phyloP scores from a whole-genome alignment of 2,797 vertebrate genomes.

The Coregonus sp. region DNA sequence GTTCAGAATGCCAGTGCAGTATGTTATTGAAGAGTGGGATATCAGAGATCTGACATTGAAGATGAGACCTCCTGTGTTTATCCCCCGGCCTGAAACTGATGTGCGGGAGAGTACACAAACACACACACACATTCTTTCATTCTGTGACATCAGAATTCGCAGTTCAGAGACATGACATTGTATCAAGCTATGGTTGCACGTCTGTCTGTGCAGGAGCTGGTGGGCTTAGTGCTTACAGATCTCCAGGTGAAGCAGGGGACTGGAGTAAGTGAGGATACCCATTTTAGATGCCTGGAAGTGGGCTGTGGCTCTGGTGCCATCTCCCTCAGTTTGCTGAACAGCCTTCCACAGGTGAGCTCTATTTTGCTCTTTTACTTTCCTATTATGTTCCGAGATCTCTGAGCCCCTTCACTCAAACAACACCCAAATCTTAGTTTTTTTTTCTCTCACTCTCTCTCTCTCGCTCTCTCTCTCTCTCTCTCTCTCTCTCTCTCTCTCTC shows the following conservation, averaged over 20 bases:
- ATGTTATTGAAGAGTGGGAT: conserved; percentile 95
- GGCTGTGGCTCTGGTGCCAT: conserved; percentile 90
- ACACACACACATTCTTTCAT: background rate
- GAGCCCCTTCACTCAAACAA: background rate
- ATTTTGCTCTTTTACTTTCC: background rate
- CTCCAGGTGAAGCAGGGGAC: conserved; percentile 24
- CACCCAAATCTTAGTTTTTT: background rate
- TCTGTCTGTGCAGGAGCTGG: conserved; percentile 78
- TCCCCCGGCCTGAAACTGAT: conserved; percentile 96
- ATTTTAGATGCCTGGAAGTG: conserved; percentile 80
- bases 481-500: no score
- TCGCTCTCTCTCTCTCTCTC: no score
- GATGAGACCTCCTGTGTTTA: conserved; percentile 64
- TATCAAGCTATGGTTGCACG: background rate
- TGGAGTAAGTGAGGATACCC: conserved; percentile 2
- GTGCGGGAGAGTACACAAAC: conserved; percentile 59
- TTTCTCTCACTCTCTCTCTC: no score
- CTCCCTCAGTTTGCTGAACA: conserved; percentile 85
- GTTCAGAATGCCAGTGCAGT: conserved; percentile 92
- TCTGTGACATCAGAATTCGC: background rate
- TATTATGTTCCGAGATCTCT: background rate
- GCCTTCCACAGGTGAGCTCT: conserved; percentile 40
- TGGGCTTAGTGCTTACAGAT: conserved; percentile 82
- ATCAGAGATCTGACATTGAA: conserved; percentile 89
- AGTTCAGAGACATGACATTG: background rate